Evolutionary conservation across 2,888 invertebrate species (phyloP).

Genomic region (Synergus umbraculus): DNA sequence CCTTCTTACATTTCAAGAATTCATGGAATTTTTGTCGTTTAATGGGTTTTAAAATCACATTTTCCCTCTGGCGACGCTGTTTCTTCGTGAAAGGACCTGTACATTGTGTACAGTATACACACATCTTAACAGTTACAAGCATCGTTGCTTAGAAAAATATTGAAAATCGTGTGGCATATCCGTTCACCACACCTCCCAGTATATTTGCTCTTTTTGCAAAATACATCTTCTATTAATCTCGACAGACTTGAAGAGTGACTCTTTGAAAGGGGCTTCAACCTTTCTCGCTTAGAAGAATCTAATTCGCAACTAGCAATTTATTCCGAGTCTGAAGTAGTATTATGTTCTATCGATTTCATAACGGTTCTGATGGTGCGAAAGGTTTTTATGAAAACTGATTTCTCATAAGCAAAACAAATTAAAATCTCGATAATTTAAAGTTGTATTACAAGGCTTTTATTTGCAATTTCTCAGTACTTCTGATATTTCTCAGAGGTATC

Average conservation of each 20-base stretch:
- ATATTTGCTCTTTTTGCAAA: constrained; percentile 27
- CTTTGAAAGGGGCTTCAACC: background rate
- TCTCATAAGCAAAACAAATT: background rate
- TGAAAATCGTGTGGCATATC: constrained; percentile 10
- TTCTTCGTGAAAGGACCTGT: background rate
- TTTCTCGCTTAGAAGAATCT: constrained; percentile 9
- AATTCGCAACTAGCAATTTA: constrained; percentile 5
- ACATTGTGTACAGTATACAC: background rate
- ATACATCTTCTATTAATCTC: constrained; percentile 11
- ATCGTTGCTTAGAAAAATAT: constrained; percentile 1
- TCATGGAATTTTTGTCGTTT: background rate
- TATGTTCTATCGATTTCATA: background rate
- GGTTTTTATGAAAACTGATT: background rate
- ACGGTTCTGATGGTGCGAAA: background rate
- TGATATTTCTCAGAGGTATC: too few species aligned
- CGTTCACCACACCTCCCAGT: constrained; percentile 10
- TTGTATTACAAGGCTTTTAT: too few species aligned
- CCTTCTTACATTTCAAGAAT: background rate
- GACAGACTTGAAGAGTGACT: background rate
- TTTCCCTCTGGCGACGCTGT: background rate
- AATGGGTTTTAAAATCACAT: background rate
- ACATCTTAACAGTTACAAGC: background rate
- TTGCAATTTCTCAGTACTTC: too few species aligned
- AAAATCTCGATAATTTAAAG: too few species aligned
- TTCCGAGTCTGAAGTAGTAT: background rate